Evolutionary conservation across 2,888 invertebrate species (phyloP).

Genomic region (Neoascia interrupta): DNA sequence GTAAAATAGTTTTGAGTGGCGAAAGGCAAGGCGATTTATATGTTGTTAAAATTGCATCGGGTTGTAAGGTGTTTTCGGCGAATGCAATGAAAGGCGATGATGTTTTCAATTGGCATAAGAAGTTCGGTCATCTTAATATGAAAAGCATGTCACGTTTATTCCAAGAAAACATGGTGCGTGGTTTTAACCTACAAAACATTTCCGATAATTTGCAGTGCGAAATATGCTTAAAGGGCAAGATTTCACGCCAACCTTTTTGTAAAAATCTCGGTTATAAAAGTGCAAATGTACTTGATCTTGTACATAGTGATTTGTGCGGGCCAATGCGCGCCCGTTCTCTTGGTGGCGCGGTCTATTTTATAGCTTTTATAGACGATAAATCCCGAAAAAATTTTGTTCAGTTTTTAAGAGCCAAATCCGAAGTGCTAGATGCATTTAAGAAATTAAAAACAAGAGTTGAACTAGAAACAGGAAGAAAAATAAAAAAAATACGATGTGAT

Average conservation of each 20-base stretch:
- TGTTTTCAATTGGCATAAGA: too few relatives aligned
- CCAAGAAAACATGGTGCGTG: constrained; percentile 25
- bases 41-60: constrained; percentile 18
- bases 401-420: constrained; percentile 5
- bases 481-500: constrained; percentile 13
- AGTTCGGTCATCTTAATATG: too few relatives aligned
- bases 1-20: constrained; percentile 12
- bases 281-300: constrained; percentile 27
- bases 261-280: not conserved
- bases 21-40: constrained; percentile 10
- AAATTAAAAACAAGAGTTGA: constrained; percentile 6
- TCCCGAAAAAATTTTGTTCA: constrained; percentile 44
- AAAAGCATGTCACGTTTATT: too few relatives aligned
- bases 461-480: constrained; percentile 9
- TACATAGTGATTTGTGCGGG: constrained; percentile 59
- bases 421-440: constrained; percentile 2
- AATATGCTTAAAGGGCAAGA: not conserved
- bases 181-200: constrained; percentile 5
- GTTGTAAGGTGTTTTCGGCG: too few relatives aligned
- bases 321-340: constrained; percentile 44
- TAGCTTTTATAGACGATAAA: constrained; percentile 52
- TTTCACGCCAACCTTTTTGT: not conserved
- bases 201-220: not conserved
- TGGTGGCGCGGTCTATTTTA: constrained; percentile 61
- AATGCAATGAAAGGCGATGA: too few relatives aligned